phyloP scores from a whole-genome alignment of 2,888 invertebrate species.

The Gryllus longicercus region DNA sequence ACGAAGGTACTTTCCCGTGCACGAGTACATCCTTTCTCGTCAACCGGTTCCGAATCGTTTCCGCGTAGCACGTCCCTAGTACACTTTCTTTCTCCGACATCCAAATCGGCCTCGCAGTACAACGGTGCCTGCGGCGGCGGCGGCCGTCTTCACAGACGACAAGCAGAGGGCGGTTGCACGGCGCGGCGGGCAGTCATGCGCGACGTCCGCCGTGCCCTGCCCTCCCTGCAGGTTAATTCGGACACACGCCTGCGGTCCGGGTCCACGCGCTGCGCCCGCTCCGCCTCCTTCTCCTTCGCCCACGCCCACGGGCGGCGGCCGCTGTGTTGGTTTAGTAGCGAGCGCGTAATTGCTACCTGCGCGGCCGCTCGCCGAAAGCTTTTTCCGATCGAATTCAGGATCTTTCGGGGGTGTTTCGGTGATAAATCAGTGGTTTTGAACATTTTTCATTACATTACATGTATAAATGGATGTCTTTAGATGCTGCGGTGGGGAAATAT shows the following conservation, averaged over 20 bases:
- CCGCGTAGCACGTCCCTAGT: not conserved
- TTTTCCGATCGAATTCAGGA: too few relatives aligned
- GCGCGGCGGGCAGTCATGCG: not conserved
- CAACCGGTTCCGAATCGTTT: not conserved
- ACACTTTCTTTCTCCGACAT: not conserved
- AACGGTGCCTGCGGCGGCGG: not conserved
- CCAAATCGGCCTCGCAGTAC: not conserved
- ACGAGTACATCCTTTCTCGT: not conserved
- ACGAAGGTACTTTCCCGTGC: not conserved
- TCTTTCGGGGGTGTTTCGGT: too few relatives aligned
- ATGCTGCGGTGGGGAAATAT: too few relatives aligned
- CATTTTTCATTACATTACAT: too few relatives aligned
- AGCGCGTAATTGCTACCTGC: too few relatives aligned
- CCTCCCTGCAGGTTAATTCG: not conserved
- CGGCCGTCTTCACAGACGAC: not conserved
- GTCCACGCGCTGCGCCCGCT: not conserved
- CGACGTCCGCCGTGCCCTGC: not conserved
- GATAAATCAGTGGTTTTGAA: too few relatives aligned
- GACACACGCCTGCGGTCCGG: slow-evolving; percentile 9
- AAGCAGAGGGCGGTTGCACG: not conserved
- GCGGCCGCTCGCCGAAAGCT: too few relatives aligned
- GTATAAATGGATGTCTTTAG: too few relatives aligned
- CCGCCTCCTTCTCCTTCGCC: too few relatives aligned
- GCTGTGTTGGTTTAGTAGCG: too few relatives aligned
- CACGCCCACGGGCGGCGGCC: too few relatives aligned